Evolutionary conservation across 1,140 invertebrate genomes (phyloP), one percentile per base, ranked within the genome.

Genomic region (Calephelis nemesis): DNA sequence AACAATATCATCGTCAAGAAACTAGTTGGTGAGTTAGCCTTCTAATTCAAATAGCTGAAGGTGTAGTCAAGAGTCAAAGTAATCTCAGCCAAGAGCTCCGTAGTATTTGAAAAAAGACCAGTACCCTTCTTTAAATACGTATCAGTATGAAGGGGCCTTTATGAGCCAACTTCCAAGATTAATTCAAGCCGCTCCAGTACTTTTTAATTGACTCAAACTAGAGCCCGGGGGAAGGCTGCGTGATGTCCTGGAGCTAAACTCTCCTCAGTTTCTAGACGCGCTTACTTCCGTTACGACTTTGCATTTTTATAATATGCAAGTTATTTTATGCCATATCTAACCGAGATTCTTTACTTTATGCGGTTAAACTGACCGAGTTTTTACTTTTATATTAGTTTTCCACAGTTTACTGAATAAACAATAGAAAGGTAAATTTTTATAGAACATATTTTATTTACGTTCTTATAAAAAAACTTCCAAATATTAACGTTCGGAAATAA

Each of bases 221-320:
- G 58, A n/a, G n/a, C 58, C 58, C 58, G 58, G 12, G 58, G 58
- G 58, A 60, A 60, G 58, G 40, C 39, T 60, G 58, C 58, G 58
- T 40, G 39, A 60, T 60, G 58, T 60, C 58, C 58, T 60, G 58
- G 58, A 60, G 58, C 30, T 42, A 60, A 60, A 40, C 40, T 60
- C 40, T 60, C 58, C 54, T 60, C 58, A 39, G 7, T 42, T 13
- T 39, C 58, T 7, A 60, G 58, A 42, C 19, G 54, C 10, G 54
- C 54, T 30, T 12, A 40, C 10, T 60, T 60, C 19, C 54, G 54
- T 60, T 60, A 12, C 39, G 30, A 60, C 54, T 60, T 60, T 39
- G 54, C 54, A 60, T 60, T 60, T 60, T 60, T 60, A 60, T 60
- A 12, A 60, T 60, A 5, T 60, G 54, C 54, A 40, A 30, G 19